Evolutionary conservation across 1,140 invertebrate genomes (phyloP).

Genomic region (Helicoverpa zea): DNA sequence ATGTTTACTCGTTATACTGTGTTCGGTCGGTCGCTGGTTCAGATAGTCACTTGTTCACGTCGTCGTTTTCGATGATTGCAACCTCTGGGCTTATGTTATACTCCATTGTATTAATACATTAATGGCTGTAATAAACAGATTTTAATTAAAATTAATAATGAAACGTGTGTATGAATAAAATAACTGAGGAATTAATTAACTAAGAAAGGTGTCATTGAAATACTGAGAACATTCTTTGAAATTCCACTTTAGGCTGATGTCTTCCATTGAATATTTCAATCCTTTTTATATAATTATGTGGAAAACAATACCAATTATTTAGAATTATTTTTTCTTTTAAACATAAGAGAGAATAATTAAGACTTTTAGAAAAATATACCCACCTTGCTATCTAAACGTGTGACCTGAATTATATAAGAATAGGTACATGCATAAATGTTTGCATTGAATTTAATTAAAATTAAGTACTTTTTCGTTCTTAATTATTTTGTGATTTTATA

Average conservation of each 20-base stretch:
- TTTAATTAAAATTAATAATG: too few species aligned
- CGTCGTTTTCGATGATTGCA: conserved; percentile 37
- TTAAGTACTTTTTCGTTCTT: not conserved
- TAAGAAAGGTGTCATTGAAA: too few species aligned
- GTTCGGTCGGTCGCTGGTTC: conserved; percentile 55
- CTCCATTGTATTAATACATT: too few species aligned
- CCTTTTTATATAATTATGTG: not conserved
- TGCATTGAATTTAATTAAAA: not conserved
- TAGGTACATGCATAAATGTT: not conserved
- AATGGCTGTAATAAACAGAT: too few species aligned
- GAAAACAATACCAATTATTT: not conserved
- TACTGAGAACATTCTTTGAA: too few species aligned
- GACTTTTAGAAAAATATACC: not conserved
- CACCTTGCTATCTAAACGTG: not conserved
- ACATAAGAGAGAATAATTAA: not conserved
- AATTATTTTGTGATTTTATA: not conserved
- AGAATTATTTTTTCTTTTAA: not conserved
- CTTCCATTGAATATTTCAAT: not conserved
- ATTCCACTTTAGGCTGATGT: not conserved
- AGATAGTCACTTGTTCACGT: conserved; percentile 27
- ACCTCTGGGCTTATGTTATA: not conserved
- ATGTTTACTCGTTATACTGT: conserved; percentile 75
- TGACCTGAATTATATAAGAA: not conserved
- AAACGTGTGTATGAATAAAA: too few species aligned
- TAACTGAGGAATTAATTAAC: too few species aligned